These are phyloP conservation scores for Ectropis crepuscularia DNA, from an alignment of 2,888 invertebrate genomes.

Conservation along the genomic window DNA sequence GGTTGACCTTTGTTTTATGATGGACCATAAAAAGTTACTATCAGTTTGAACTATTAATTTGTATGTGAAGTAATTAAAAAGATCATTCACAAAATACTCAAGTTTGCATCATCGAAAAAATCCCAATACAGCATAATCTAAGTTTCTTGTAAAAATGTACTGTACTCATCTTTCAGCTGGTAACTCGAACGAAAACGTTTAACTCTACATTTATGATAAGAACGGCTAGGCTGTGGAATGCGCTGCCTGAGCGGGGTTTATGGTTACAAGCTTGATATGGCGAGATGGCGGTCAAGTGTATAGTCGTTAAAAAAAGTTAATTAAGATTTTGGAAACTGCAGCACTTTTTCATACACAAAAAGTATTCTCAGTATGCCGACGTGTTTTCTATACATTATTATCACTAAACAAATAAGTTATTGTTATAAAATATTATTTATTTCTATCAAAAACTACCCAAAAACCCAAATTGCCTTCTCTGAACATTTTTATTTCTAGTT, in stretches of 20 bases:
- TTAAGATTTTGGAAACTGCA: no score
- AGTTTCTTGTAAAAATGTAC: slow-evolving; percentile 1
- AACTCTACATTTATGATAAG: no score
- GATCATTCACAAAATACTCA: slow-evolving; percentile 29
- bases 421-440: not conserved
- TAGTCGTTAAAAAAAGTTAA: no score
- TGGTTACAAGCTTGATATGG: no score
- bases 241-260: no score
- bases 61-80: slow-evolving; percentile 38
- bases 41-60: slow-evolving; percentile 33
- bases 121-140: not conserved
- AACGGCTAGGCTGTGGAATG: no score
- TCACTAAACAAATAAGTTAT: not conserved
- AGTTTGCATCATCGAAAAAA: slow-evolving; percentile 13
- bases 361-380: no score
- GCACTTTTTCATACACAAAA: no score
- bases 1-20: slow-evolving; percentile 47
- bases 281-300: no score
- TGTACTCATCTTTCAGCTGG: no score
- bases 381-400: no score
- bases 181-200: no score
- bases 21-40: slow-evolving; percentile 38
- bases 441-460: not conserved
- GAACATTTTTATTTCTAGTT: slow-evolving; percentile 43
- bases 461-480: slow-evolving; percentile 23